Evolutionary conservation across 1,140 invertebrate genomes (phyloP).

Genomic region (Linepithema humile): DNA sequence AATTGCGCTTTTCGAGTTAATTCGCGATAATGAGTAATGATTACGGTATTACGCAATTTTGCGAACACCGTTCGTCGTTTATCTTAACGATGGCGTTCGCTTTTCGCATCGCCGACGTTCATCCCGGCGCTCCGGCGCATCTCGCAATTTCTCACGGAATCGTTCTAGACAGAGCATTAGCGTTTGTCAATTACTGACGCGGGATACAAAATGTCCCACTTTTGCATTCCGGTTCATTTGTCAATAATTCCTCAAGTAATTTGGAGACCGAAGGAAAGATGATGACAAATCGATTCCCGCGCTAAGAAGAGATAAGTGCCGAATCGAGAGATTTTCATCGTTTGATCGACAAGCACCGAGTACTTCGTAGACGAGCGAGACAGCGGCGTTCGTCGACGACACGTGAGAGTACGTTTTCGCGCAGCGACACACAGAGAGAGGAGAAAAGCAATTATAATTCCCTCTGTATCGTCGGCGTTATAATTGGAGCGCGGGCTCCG

Average conservation of each 20-base stretch:
- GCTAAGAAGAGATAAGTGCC: background rate
- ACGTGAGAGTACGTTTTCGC: slow-evolving; percentile 39
- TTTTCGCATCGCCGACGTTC: background rate
- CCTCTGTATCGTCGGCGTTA: slow-evolving; percentile 77
- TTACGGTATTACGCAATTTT: slow-evolving; percentile 3
- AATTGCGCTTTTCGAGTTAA: background rate
- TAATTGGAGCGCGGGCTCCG: slow-evolving; percentile 81
- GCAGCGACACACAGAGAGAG: slow-evolving; percentile 43
- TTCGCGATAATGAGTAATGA: slow-evolving; percentile 10
- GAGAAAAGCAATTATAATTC: slow-evolving; percentile 81
- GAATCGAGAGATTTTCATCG: background rate
- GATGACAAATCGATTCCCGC: background rate
- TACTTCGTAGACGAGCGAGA: background rate
- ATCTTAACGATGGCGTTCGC: slow-evolving; percentile 17
- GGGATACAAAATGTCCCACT: background rate
- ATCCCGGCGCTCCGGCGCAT: background rate
- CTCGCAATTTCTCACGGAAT: slow-evolving; percentile 48
- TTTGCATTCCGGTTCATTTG: background rate
- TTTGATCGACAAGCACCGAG: background rate
- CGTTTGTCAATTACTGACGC: slow-evolving; percentile 68
- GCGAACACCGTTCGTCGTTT: slow-evolving; percentile 13
- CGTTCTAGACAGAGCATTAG: slow-evolving; percentile 55
- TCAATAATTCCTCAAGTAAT: background rate
- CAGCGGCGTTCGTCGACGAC: slow-evolving; percentile 37
- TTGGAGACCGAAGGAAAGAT: background rate